phyloP scores from a whole-genome alignment of 2,888 invertebrate genomes.

The Psococerastis gibbosa region DNA sequence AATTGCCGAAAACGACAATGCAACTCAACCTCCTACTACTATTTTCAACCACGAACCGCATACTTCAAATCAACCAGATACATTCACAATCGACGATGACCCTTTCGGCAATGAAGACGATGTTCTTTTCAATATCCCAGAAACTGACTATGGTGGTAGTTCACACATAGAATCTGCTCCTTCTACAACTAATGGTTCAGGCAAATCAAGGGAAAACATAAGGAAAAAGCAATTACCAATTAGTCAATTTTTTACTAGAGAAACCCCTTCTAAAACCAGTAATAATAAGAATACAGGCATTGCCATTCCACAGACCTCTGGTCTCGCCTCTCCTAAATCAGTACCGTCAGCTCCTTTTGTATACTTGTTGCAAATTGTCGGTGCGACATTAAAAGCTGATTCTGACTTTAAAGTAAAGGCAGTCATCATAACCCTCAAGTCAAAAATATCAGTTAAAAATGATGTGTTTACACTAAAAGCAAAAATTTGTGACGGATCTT shows the following conservation, averaged over 20 bases:
- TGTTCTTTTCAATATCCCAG: neutral
- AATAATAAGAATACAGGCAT: neutral
- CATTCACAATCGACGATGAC: neutral
- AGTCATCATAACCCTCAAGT: conserved; percentile 1
- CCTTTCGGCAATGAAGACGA: neutral
- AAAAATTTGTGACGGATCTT: neutral
- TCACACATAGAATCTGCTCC: neutral
- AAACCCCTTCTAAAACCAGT: neutral
- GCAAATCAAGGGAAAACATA: no score
- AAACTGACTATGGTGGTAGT: neutral
- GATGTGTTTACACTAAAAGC: neutral
- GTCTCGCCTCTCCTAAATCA: neutral
- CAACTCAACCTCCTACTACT: neutral
- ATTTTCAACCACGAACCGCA: neutral
- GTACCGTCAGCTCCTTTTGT: neutral
- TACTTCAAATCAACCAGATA: no score
- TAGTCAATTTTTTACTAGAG: neutral
- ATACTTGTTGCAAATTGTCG: neutral
- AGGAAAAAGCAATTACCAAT: no score
- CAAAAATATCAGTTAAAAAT: neutral
- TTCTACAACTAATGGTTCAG: neutral
- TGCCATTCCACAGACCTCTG: neutral
- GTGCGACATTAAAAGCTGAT: neutral
- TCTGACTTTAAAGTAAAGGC: neutral
- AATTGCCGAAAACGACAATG: neutral